phyloP scores from a whole-genome alignment of 2,888 invertebrate species.

The Mimas tiliae region DNA sequence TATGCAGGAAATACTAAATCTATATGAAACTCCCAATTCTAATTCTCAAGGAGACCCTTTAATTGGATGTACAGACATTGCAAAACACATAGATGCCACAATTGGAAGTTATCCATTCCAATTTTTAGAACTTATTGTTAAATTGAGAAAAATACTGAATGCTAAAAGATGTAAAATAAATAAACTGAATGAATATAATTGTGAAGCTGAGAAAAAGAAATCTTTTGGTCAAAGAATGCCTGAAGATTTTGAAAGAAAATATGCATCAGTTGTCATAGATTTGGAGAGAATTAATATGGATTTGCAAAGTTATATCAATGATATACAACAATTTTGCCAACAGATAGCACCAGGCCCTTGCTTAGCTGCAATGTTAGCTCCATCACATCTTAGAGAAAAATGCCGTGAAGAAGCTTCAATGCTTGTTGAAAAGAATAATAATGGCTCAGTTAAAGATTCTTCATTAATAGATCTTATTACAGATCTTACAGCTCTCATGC shows the following conservation, averaged over 20 bases:
- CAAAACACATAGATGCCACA: slow-evolving; percentile 75
- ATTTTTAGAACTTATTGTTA: slow-evolving; percentile 93
- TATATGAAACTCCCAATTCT: slow-evolving; percentile 69
- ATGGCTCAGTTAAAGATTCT: slow-evolving; percentile 85
- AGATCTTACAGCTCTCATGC: slow-evolving; percentile 94
- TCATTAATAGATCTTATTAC: slow-evolving; percentile 92
- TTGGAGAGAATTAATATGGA: slow-evolving; percentile 96
- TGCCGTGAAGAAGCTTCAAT: slow-evolving; percentile 93
- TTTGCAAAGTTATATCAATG: slow-evolving; percentile 92
- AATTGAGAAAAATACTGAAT: slow-evolving; percentile 93
- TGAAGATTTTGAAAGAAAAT: slow-evolving; percentile 95
- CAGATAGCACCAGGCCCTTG: slow-evolving; percentile 95
- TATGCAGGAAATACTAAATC: slow-evolving; percentile 82
- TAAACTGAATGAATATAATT: slow-evolving; percentile 93
- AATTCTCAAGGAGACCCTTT: slow-evolving; percentile 88
- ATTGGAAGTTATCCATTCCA: slow-evolving; percentile 94
- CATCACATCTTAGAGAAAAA: slow-evolving; percentile 93
- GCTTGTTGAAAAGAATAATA: slow-evolving; percentile 90
- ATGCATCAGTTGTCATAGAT: slow-evolving; percentile 94
- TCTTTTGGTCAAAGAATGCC: slow-evolving; percentile 91
- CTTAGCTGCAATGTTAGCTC: slow-evolving; percentile 93
- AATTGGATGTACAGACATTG: slow-evolving; percentile 82
- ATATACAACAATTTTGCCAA: slow-evolving; percentile 92
- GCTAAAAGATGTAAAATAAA: slow-evolving; percentile 93
- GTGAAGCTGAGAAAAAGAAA: slow-evolving; percentile 94